These are phyloP conservation scores for Pterostichus madidus DNA, from an alignment of 2,888 invertebrate genomes.

Conservation along the genomic window DNA sequence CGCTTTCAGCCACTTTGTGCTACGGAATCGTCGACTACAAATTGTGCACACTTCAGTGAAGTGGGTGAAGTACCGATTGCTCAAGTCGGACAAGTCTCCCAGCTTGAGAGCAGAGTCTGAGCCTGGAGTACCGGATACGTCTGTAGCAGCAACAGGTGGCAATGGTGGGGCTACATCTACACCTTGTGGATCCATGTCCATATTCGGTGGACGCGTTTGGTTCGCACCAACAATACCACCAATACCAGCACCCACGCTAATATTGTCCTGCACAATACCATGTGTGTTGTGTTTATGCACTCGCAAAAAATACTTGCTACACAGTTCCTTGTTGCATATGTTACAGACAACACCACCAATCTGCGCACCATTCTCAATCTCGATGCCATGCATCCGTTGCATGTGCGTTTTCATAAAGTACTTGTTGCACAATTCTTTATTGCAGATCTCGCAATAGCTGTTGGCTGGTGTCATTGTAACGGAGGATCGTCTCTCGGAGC, in stretches of 20 bases:
- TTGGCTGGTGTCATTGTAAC: conserved; percentile 85
- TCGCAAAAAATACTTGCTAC: conserved; percentile 97
- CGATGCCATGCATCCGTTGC: conserved; percentile 98
- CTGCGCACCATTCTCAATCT: conserved; percentile 94
- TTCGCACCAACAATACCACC: conserved; percentile 56
- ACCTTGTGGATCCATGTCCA: conserved; percentile 43
- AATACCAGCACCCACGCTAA: conserved; percentile 70
- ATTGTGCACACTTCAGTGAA: conserved; percentile 90
- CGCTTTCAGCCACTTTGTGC: conserved; percentile 92
- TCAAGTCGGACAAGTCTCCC: conserved; percentile 80
- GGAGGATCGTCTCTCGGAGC: conserved; percentile 80
- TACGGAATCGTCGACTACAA: conserved; percentile 92
- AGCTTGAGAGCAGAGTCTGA: conserved; percentile 78
- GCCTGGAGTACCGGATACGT: neutral
- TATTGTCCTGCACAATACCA: conserved; percentile 93
- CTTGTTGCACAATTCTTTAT: conserved; percentile 99
- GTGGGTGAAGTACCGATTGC: conserved; percentile 83
- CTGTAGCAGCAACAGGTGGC: conserved; percentile 68
- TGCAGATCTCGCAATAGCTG: conserved; percentile 98
- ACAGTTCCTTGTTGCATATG: conserved; percentile 98
- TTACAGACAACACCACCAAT: conserved; percentile 97
- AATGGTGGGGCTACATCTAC: conserved; percentile 69
- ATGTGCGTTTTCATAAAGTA: conserved; percentile 99
- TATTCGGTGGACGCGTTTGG: conserved; percentile 66
- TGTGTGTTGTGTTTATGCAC: conserved; percentile 99